These are phyloP conservation scores for Drosophila parvula DNA, from an alignment of 1,140 invertebrate species.

Conservation along the genomic window DNA sequence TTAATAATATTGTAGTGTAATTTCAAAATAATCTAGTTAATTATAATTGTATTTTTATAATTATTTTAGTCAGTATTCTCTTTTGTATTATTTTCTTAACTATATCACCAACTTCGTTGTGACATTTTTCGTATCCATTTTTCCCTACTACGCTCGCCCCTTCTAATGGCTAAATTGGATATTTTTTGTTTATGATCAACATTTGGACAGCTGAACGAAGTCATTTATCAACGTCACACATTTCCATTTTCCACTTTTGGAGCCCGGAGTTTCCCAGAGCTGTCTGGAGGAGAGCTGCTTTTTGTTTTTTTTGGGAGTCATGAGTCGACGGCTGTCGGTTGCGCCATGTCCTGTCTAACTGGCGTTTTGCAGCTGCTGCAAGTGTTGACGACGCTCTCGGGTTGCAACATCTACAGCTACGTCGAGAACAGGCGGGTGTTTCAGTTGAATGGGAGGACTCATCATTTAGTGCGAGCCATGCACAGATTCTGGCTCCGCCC, in stretches of 20 bases:
- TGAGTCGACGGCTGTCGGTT: conserved; percentile 19
- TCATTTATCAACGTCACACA: conserved; percentile 47
- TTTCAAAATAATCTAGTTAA: too few relatives aligned
- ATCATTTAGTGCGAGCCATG: conserved; percentile 23
- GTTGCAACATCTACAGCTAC: conserved; percentile 59
- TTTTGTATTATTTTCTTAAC: neutral
- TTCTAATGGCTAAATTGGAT: conserved; percentile 21
- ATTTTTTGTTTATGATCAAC: conserved; percentile 48
- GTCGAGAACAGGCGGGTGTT: conserved; percentile 17
- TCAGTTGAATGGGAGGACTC: neutral
- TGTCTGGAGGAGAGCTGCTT: conserved; percentile 5
- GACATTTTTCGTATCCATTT: neutral
- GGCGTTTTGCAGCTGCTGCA: conserved; percentile 42
- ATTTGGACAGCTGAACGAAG: conserved; percentile 40
- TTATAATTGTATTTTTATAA: too few relatives aligned
- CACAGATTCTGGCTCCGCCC: conserved; percentile 53
- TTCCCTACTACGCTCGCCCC: too few relatives aligned
- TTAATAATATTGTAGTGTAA: too few relatives aligned
- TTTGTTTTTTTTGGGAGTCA: conserved; percentile 27
- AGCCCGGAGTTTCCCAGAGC: conserved; percentile 33
- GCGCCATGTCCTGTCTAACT: conserved; percentile 57
- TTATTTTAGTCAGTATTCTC: too few relatives aligned
- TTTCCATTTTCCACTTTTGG: conserved; percentile 33
- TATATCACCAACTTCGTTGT: too few relatives aligned
- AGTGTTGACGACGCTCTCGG: conserved; percentile 39